Evolutionary conservation across 2,797 vertebrate species (phyloP).

Genomic region (Paratrypauchen microcephalus): DNA sequence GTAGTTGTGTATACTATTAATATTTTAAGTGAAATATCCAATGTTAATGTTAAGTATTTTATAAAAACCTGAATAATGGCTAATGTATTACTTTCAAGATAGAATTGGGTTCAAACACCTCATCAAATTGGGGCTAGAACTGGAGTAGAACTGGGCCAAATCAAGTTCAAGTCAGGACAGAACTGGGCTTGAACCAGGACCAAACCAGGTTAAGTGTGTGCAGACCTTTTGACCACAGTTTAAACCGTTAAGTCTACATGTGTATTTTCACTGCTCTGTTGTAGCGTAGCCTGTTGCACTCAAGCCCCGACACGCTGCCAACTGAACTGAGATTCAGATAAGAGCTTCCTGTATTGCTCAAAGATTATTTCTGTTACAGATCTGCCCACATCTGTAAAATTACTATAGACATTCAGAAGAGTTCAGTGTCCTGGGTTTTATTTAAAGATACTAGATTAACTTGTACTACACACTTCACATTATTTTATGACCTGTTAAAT

Average conservation of each 20-base stretch:
- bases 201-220: neutral
- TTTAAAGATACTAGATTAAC: neutral
- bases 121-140: neutral
- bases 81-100: neutral
- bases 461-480: neutral
- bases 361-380: neutral
- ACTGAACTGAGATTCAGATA: constrained; percentile 4
- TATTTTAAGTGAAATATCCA: too few species aligned
- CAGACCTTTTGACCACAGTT: neutral
- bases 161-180: neutral
- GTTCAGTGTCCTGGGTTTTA: neutral
- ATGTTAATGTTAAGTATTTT: too few species aligned
- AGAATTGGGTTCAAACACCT: neutral
- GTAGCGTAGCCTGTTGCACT: neutral
- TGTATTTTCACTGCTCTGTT: neutral
- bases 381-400: neutral
- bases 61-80: neutral
- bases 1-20: too few species aligned
- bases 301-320: constrained; percentile 5
- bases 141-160: neutral
- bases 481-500: neutral
- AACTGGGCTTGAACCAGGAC: neutral
- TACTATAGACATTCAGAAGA: neutral
- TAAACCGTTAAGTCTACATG: neutral
- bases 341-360: neutral